Conservation (phyloP, 2,113 vertebrate genomes). For the Istiophorus platypterus region DNA sequence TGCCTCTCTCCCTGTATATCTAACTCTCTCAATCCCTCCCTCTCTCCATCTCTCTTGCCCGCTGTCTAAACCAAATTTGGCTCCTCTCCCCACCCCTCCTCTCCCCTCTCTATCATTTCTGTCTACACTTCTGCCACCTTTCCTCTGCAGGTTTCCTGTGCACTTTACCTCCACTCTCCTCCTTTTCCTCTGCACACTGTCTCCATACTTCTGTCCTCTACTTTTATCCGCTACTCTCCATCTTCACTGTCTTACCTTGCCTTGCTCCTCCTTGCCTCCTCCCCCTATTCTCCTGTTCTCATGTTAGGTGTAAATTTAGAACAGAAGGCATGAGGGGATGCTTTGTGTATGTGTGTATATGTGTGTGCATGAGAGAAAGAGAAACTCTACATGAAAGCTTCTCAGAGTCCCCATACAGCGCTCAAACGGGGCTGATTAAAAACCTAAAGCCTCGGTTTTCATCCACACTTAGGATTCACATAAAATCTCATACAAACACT, state of each 20-base stretch:
- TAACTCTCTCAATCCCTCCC: conserved; percentile 50
- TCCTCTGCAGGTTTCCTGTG: conserved; percentile 2
- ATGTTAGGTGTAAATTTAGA: conserved; percentile 84
- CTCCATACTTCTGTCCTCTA: conserved; percentile 44
- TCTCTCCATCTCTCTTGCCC: conserved; percentile 40
- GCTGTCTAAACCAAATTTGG: conserved; percentile 71
- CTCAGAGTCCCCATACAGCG: conserved; percentile 74
- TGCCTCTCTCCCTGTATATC: conserved; percentile 55
- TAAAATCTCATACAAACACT: conserved; percentile 48
- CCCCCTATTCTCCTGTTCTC: conserved; percentile 74
- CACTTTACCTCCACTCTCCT: conserved; percentile 18
- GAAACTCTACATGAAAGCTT: conserved; percentile 78
- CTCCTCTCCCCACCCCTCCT: conserved; percentile 27
- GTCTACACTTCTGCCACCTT: conserved; percentile 26
- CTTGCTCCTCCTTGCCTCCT: conserved; percentile 58
- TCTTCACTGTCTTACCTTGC: conserved; percentile 55
- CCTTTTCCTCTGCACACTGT: conserved; percentile 21
- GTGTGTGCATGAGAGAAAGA: conserved; percentile 45
- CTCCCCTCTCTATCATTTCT: conserved; percentile 30
- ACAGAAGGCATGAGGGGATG: conserved; percentile 80
- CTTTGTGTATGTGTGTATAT: conserved; percentile 46
- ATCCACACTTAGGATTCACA: conserved; percentile 74
- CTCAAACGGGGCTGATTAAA: conserved; percentile 83
- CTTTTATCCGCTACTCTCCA: conserved; percentile 42
- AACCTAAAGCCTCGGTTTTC: conserved; percentile 79